Base-by-base conservation (phyloP, 1,140 invertebrate species). In the Philopotamus ludificatus region DNA sequence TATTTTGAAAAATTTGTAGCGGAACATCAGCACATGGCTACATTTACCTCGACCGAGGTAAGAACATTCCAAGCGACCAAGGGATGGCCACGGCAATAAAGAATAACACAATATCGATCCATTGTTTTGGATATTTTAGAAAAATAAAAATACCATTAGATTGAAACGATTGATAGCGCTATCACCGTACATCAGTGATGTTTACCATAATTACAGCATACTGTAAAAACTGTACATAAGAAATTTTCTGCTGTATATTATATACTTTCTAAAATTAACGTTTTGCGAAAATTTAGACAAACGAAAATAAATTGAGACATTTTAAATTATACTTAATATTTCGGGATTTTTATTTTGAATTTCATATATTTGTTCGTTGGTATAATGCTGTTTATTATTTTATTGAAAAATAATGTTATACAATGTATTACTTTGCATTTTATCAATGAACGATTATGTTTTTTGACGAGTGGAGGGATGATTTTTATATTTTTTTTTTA, bases 31-130 rank as follows among this genome's bases (percentile, higher is more conserved):
- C 78, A 78, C 28, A 68, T 81, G 25, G 73, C 78, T 7, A 79
- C 79, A 1, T 81, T 81, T 68, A 78, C 77, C 16, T 76, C 77
- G n/a, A 78, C 78, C 15, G 79, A 81, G 75, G 77, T 81, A 0
- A 72, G 78, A 54, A 81, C 79, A 10, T 81, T 81, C 75, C 79
- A 81, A 67, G 78, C 79, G 12, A 66, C 64, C 4, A 74, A 78
- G 41, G 77, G 77, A 59, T 81, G 79, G 79, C 73, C 60, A 26
- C n/a, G n/a, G n/a, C n/a, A n/a, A n/a, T n/a, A n/a, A n/a, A n/a
- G n/a, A n/a, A n/a, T n/a, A n/a, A n/a, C n/a, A n/a, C n/a, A n/a
- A n/a, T n/a, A n/a, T n/a, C n/a, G n/a, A n/a, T n/a, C n/a, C n/a
- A n/a, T n/a, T n/a, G n/a, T n/a, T n/a, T n/a, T n/a, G n/a, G n/a